Base-by-base conservation (phyloP, 2,888 invertebrate species). In the Hydroisotoma schaefferi region DNA sequence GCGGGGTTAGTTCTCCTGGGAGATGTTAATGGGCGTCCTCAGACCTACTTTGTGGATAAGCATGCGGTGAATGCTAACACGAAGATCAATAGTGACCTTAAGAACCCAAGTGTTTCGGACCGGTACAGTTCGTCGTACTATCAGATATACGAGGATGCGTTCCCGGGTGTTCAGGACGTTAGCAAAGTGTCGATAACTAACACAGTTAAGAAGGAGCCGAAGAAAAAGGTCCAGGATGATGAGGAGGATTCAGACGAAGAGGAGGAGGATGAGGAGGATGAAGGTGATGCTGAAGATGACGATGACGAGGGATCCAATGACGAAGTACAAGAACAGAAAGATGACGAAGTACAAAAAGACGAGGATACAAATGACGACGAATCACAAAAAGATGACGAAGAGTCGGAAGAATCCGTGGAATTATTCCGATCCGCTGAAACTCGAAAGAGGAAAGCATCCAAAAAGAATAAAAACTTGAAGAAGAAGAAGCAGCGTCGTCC, bases 41-140 rank as follows among this genome's bases (percentile, higher is more conserved):
- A 61, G 33, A 43, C 62, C 6, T 54, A 59, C 22, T 62, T 59
- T 38, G 43, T 65, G 0, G 65, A 65, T 27, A 60, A 62, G 22
- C 54, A 48, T 40, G 57, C 61, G n/a, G 18, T 59, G n/a, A 37
- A 57, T 18, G 57, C 61, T 2, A 61, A 59, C 26, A 57, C 44
- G 3, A 55, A 46, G 26, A 37, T 62, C 2, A 28, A 26, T 10
- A 65, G 53, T 20, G 65, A 65, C 25, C 47, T 65, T 40, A 65
- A 65, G 26, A 65, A 65, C 33, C 65, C 65, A 12, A 44, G 57
- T 18, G 40, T 59, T 12, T 56, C 58, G 5, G 40, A 38, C 8
- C 52, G 59, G 10, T 59, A 43, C 40, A 26, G 38, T 43, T 12
- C 27, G 25, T 56, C 52, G 1, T 10, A 37, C 15, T 27, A 52